phyloP scores from a whole-genome alignment of 2,113 vertebrate genomes.

The Gobiocypris rarus region DNA sequence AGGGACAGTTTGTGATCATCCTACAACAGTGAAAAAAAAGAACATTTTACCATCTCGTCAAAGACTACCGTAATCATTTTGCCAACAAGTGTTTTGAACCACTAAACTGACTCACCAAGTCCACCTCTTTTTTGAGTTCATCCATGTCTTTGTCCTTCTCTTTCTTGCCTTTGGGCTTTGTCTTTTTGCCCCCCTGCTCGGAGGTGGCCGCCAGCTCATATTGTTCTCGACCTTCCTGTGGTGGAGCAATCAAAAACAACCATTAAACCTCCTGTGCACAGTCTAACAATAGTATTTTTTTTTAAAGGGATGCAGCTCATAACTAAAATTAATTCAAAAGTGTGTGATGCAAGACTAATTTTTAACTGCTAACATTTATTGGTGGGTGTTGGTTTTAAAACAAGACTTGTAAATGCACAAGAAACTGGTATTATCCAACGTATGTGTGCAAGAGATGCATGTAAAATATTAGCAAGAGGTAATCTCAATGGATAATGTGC shows the following conservation, averaged over 20 bases:
- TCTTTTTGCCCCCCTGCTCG: conserved; percentile 87
- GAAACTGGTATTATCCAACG: background rate
- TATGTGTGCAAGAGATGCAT: background rate
- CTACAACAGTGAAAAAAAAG: conserved; percentile 68
- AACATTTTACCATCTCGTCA: background rate
- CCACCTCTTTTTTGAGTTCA: conserved; percentile 95
- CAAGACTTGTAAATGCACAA: background rate
- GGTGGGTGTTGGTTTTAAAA: background rate
- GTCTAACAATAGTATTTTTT: background rate
- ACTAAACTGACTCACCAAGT: conserved; percentile 74
- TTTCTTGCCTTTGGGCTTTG: conserved; percentile 77
- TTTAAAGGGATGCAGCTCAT: background rate
- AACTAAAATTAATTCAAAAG: background rate
- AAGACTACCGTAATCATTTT: background rate
- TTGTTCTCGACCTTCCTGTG: conserved; percentile 91
- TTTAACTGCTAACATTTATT: background rate
- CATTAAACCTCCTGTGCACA: background rate
- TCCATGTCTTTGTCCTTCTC: conserved; percentile 90
- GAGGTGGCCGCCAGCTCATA: conserved; percentile 97
- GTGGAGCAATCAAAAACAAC: conserved; percentile 6
- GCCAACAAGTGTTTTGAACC: background rate
- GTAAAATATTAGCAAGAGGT: conserved; percentile 17
- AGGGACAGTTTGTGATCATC: conserved; percentile 96
- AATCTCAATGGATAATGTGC: conserved; percentile 2
- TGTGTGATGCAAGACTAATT: no score